phyloP scores from a whole-genome alignment of 2,113 vertebrate species.

The Meles meles region DNA sequence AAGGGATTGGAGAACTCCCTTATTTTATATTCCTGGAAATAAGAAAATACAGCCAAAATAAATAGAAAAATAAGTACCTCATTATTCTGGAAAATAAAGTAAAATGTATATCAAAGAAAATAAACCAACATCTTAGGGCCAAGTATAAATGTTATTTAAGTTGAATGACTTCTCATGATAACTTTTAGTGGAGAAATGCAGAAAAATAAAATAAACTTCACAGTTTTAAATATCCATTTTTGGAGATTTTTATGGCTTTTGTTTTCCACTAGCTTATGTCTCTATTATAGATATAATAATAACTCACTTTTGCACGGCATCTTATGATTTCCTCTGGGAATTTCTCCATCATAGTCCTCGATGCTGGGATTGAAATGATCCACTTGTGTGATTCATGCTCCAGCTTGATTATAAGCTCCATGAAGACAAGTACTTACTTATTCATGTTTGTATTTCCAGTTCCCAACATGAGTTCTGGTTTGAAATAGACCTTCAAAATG shows the following conservation, averaged over 20 bases:
- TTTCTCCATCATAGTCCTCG: neutral
- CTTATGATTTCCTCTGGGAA: neutral
- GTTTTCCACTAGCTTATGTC: neutral
- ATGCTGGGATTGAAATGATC: neutral
- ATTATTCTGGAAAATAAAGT: conserved; percentile 6
- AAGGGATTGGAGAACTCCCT: neutral
- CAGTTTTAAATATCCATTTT: neutral
- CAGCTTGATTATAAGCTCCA: neutral
- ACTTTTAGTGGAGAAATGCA: neutral
- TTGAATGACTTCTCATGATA: neutral
- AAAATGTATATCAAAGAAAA: neutral
- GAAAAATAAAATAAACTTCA: neutral
- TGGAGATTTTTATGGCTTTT: neutral
- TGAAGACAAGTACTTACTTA: neutral
- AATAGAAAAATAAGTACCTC: neutral
- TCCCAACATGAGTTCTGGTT: neutral
- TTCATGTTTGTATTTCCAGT: neutral
- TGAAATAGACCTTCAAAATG: neutral
- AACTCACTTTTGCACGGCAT: neutral
- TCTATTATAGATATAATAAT: neutral
- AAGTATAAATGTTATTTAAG: neutral
- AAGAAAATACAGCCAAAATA: neutral
- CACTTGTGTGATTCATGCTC: neutral
- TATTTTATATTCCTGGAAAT: neutral
- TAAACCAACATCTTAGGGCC: neutral